Evolutionary conservation across 1,140 invertebrate genomes (phyloP).

Genomic region (Nautilus pompilius): DNA sequence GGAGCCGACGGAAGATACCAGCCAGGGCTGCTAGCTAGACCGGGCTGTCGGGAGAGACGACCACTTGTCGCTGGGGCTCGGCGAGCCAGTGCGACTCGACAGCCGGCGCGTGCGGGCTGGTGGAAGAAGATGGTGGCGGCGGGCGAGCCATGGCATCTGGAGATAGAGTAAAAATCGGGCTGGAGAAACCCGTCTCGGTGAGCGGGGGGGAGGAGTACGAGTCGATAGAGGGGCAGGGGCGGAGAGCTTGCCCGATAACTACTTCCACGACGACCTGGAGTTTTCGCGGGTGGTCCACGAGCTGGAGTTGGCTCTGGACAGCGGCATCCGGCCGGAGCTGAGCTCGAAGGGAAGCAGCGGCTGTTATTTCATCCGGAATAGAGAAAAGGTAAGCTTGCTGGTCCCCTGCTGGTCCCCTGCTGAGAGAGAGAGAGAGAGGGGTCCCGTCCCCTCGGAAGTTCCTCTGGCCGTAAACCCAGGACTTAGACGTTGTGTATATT

Average conservation of each 20-base stretch:
- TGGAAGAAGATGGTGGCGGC: no score
- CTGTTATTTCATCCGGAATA: slow-evolving; percentile 97
- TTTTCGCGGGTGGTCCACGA: slow-evolving; percentile 87
- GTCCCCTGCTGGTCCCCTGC: no score
- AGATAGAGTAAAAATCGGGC: not conserved
- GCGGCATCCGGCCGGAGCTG: slow-evolving; percentile 86
- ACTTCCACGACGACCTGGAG: slow-evolving; percentile 68
- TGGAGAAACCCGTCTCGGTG: not conserved
- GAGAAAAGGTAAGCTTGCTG: slow-evolving; percentile 65
- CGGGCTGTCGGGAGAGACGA: no score
- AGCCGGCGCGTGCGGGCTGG: no score
- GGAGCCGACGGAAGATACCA: no score
- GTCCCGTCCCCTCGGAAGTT: not conserved
- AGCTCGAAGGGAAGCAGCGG: slow-evolving; percentile 96
- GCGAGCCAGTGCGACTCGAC: no score
- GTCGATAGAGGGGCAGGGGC: not conserved
- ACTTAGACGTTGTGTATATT: no score
- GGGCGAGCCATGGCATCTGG: not conserved
- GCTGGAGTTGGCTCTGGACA: slow-evolving; percentile 89
- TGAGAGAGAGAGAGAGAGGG: not conserved
- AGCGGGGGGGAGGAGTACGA: not conserved
- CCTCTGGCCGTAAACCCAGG: no score
- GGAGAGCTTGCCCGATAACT: not conserved
- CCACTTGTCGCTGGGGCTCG: no score
- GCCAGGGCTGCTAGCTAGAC: no score